phyloP scores from a whole-genome alignment of 2,888 invertebrate species.

The Willowsia nigromaculata region DNA sequence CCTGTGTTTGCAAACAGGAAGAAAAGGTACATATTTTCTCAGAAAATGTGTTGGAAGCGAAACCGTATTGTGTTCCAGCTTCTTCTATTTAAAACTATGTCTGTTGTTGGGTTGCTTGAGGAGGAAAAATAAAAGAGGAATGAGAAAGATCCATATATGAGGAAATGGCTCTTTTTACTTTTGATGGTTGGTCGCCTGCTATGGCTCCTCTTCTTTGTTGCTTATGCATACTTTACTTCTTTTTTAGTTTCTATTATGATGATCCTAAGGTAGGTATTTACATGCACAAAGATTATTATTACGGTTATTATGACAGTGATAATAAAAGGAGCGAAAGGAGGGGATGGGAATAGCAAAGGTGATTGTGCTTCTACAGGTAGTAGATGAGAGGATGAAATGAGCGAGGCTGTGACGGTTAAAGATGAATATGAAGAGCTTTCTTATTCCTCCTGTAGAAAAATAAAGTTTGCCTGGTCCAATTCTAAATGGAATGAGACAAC shows the following conservation, averaged over 20 bases:
- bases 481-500: constrained; percentile 64
- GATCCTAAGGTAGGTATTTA: background rate
- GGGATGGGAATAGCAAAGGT: background rate
- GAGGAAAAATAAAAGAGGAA: background rate
- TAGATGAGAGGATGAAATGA: constrained; percentile 36
- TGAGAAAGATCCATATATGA: background rate
- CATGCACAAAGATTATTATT: constrained; percentile 37
- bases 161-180: constrained; percentile 1
- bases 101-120: background rate
- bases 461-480: constrained; percentile 24
- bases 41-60: background rate
- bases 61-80: constrained; percentile 47
- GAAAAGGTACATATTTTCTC: constrained; percentile 1
- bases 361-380: constrained; percentile 6
- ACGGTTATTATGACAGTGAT: constrained; percentile 30
- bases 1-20: constrained; percentile 27
- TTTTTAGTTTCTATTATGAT: constrained; percentile 3
- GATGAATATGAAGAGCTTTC: constrained; percentile 8
- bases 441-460: constrained; percentile 1
- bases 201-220: constrained; percentile 12
- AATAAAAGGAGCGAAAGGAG: constrained; percentile 24
- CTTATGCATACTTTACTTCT: constrained; percentile 20
- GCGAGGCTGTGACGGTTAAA: background rate
- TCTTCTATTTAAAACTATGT: background rate
- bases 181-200: constrained; percentile 25